Percentiles rank a stretch among this genome's conserved stretches.
These are phyloP conservation scores for Heliangelus exortis DNA, from an alignment of 2,797 vertebrate species.

Conservation along the genomic window DNA sequence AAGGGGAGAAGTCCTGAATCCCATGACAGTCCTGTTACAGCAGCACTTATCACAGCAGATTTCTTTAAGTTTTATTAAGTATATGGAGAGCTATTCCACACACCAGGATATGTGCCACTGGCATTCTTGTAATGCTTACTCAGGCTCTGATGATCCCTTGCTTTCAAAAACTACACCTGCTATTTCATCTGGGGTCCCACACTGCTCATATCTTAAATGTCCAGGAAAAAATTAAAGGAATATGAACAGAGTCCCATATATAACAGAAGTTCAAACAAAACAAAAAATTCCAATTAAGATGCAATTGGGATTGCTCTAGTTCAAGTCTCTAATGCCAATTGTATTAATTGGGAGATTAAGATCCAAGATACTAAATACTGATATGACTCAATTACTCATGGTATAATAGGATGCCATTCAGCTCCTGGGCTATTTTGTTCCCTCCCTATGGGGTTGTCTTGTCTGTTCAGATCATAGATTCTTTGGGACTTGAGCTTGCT, in stretches of 20 bases:
- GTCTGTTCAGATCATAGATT: slow-evolving; percentile 23
- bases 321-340: slow-evolving; percentile 15
- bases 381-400: not conserved
- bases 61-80: not conserved
- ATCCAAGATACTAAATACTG: slow-evolving; percentile 36
- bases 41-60: not conserved
- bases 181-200: not conserved
- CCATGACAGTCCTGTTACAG: not conserved
- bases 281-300: not conserved
- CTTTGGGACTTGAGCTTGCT: slow-evolving; percentile 6
- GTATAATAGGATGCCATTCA: slow-evolving; percentile 40
- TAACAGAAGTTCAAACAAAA: not conserved
- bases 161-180: not conserved
- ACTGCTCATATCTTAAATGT: not conserved
- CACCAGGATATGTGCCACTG: not conserved
- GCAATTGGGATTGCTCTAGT: not conserved
- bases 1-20: not conserved
- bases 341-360: slow-evolving; percentile 35
- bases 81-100: not conserved
- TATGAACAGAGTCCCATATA: not conserved
- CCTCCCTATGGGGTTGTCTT: slow-evolving; percentile 47
- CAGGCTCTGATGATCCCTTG: not conserved
- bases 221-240: not conserved
- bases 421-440: slow-evolving; percentile 38
- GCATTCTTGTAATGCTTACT: not conserved